phyloP scores from a whole-genome alignment of 2,888 invertebrate species.

The Exephanes ischioxanthus region DNA sequence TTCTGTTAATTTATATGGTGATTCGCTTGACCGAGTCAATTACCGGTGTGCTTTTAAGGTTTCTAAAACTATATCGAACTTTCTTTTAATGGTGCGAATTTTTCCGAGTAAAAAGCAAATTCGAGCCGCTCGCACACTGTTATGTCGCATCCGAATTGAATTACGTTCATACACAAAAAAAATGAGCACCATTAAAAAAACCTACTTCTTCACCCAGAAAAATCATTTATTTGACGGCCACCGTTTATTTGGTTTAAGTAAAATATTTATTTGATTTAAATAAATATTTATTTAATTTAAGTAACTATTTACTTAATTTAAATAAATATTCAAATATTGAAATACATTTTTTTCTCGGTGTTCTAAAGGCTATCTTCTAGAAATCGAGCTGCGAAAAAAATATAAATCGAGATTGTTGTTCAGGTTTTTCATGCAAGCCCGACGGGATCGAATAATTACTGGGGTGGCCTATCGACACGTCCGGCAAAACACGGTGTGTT shows the following conservation, averaged over 20 bases:
- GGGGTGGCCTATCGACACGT: not conserved
- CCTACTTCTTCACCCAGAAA: too few relatives aligned
- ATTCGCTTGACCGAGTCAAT: not conserved
- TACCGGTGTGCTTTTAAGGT: not conserved
- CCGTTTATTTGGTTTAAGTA: too few relatives aligned
- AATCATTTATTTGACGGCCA: too few relatives aligned
- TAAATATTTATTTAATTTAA: too few relatives aligned
- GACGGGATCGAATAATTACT: not conserved
- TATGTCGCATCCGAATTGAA: not conserved
- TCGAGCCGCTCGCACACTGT: not conserved
- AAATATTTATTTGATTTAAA: too few relatives aligned
- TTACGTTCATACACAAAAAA: too few relatives aligned
- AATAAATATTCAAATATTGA: too few relatives aligned
- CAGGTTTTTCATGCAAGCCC: slow-evolving; percentile 7
- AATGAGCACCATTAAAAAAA: not conserved
- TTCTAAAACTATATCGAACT: not conserved
- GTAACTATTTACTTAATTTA: too few relatives aligned
- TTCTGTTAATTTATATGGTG: not conserved
- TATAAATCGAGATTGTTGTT: not conserved
- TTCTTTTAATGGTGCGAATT: not conserved
- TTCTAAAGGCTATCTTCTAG: not conserved
- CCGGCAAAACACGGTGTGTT: not conserved
- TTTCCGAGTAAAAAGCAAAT: too few relatives aligned
- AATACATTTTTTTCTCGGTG: too few relatives aligned
- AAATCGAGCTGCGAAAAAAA: not conserved